These are phyloP conservation scores for Myathropa florea DNA, from an alignment of 2,888 invertebrate species.

Conservation along the genomic window DNA sequence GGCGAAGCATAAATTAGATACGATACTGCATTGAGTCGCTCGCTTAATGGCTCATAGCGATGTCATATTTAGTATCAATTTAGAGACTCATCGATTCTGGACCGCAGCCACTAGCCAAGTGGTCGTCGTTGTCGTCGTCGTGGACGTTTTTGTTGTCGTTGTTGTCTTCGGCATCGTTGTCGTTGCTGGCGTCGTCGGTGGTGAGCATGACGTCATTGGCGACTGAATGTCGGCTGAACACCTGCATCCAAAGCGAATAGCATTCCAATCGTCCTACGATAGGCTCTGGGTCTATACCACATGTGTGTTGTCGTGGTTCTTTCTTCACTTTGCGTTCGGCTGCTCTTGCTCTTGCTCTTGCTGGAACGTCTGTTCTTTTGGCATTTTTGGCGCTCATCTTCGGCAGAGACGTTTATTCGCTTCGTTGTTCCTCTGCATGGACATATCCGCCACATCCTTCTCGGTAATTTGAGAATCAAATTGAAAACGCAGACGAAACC, in stretches of 20 bases:
- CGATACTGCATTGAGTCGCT: constrained; percentile 45
- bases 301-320: constrained; percentile 17
- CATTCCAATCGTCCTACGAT: constrained; percentile 61
- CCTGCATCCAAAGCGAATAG: constrained; percentile 64
- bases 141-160: not conserved
- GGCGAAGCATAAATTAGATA: constrained; percentile 58
- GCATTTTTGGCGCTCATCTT: constrained; percentile 46
- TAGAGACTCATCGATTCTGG: constrained; percentile 68
- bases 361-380: constrained; percentile 30
- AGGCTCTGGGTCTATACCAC: constrained; percentile 32
- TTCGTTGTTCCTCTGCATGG: not conserved
- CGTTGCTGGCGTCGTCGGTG: not conserved
- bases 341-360: constrained; percentile 31
- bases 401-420: constrained; percentile 15
- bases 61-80: constrained; percentile 70
- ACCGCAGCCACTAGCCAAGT: constrained; percentile 47
- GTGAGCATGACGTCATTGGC: constrained; percentile 58
- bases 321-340: constrained; percentile 12
- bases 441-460: constrained; percentile 37
- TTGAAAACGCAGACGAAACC: constrained; percentile 34
- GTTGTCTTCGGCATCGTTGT: not conserved
- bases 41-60: constrained; percentile 64
- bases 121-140: constrained; percentile 13
- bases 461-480: constrained; percentile 56
- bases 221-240: constrained; percentile 65